Percentiles rank a stretch among this genome's conserved stretches.
Evolutionary conservation across 2,888 invertebrate species (phyloP).

Genomic region (Drosophila merina): DNA sequence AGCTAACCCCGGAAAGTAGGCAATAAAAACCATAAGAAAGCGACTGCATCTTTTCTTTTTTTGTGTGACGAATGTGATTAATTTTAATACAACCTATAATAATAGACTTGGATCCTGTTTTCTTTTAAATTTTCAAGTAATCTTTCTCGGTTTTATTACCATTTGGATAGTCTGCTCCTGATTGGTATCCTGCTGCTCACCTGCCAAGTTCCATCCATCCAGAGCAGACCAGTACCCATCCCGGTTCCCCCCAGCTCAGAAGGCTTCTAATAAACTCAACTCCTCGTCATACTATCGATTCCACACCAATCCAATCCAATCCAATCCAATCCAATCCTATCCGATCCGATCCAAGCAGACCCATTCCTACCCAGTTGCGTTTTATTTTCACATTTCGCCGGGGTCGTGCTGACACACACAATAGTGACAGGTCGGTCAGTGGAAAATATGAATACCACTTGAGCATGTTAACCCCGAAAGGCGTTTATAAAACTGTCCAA

Average conservation of each 20-base stretch:
- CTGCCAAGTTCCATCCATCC: neutral
- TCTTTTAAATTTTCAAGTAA: too few relatives aligned
- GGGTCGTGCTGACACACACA: slow-evolving; percentile 62
- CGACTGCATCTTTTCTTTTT: neutral
- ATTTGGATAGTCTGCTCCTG: too few relatives aligned
- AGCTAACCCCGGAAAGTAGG: neutral
- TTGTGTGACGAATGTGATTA: neutral
- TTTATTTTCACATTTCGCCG: slow-evolving; percentile 41
- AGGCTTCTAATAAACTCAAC: neutral
- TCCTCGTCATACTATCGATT: neutral
- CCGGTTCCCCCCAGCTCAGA: neutral
- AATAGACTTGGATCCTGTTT: too few relatives aligned
- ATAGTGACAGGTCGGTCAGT: slow-evolving; percentile 80
- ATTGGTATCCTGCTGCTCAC: neutral
- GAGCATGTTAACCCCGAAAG: slow-evolving; percentile 80
- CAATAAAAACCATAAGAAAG: neutral
- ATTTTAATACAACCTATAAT: neutral
- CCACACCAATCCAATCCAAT: neutral
- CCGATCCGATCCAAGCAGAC: slow-evolving; percentile 8
- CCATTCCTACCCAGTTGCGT: slow-evolving; percentile 20
- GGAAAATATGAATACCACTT: slow-evolving; percentile 80
- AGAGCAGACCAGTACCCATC: neutral
- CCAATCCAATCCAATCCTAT: slow-evolving; percentile 3
- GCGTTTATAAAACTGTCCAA: slow-evolving; percentile 81
- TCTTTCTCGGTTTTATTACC: too few relatives aligned